Evolutionary conservation across 2,113 vertebrate species (phyloP), one percentile per base, ranked within the genome.

Genomic region (Semicossyphus pulcher): DNA sequence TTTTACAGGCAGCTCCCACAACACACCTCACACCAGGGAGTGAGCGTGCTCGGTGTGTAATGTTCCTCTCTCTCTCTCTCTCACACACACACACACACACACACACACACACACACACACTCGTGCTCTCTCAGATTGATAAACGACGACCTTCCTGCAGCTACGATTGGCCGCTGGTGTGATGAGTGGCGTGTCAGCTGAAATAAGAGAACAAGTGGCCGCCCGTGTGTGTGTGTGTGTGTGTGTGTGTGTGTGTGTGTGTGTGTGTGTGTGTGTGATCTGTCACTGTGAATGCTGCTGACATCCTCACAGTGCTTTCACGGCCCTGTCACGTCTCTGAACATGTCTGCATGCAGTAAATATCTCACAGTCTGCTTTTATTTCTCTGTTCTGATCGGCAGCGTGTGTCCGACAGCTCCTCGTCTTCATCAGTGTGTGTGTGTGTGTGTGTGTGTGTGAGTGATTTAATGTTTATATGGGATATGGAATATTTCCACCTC

Each of bases 271-370:
- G 37, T 15, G 37, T 39, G 37, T 15, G 14, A 4, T 5, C 34
- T 42, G 39, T 42, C 39, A 42, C 16, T 18, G 39, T 80, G 80
- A 78, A 72, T 47, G 29, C 58, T 68, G 29, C 61, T 75, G 73
- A 83, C 72, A 78, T 67, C 57, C 47, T 66, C 42, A 15, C 36
- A 78, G 74, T 51, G 49, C 57, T 48, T 49, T 29, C 31, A 60
- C 7, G 11, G 69, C 37, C 18, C 39, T 34, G 69, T 67, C 69
- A 49, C 39, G 44, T 31, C 4, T 4, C 8, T 25, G 28, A 26
- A 29, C 18, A 18, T 14, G 1, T 10, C 37, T 10, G 37, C 23
- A 10, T 47, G 45, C 32, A 41, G 54, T 44, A 25, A 28, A 65
- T 28, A 59, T 58, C 62, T 59, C 20, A 37, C 68, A 71, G 37